A percentile compares a stretch with the other conserved stretches of the same genome.
Conservation (phyloP, 2,797 vertebrate species). For the Cheirogaleus major region DNA sequence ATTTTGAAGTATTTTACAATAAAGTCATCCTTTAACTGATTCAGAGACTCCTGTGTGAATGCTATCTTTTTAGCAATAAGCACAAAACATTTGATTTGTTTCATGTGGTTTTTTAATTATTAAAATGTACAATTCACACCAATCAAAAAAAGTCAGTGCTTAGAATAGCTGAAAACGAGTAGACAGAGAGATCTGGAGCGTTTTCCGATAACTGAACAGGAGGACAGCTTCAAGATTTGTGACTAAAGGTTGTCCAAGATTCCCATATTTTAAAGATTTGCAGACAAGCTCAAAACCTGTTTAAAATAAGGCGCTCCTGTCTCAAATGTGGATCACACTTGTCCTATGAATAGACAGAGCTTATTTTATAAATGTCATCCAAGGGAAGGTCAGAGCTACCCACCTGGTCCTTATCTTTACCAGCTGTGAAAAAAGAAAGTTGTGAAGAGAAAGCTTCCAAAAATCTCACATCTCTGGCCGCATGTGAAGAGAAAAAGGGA, state of each 20-base stretch:
- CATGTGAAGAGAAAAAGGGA: not conserved
- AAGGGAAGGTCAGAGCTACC: conserved; percentile 10
- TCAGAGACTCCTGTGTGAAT: not conserved
- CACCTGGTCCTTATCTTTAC: conserved; percentile 46
- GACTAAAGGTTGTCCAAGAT: conserved; percentile 44
- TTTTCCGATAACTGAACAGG: not conserved
- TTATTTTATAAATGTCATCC: conserved; percentile 49
- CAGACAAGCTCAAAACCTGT: conserved; percentile 30
- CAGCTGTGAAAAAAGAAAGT: conserved; percentile 37
- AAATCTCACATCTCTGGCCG: not conserved
- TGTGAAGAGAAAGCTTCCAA: conserved; percentile 16
- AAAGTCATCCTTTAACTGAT: not conserved
- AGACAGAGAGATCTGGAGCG: not conserved
- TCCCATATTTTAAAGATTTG: conserved; percentile 31
- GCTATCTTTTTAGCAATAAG: not conserved
- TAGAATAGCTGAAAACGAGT: not conserved
- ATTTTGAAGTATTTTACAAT: not conserved
- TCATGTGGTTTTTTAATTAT: not conserved
- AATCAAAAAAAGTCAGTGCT: not conserved
- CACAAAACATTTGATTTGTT: not conserved
- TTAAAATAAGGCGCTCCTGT: conserved; percentile 12
- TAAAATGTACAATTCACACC: conserved; percentile 44
- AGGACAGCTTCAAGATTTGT: conserved; percentile 26
- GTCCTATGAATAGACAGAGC: conserved; percentile 17
- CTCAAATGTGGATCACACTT: not conserved